Percentiles rank a stretch among this genome's conserved stretches.
Evolutionary conservation across 64 coral and sea anemone genomes (phyloP).

Genomic region (Stichodactyla helianthus): DNA sequence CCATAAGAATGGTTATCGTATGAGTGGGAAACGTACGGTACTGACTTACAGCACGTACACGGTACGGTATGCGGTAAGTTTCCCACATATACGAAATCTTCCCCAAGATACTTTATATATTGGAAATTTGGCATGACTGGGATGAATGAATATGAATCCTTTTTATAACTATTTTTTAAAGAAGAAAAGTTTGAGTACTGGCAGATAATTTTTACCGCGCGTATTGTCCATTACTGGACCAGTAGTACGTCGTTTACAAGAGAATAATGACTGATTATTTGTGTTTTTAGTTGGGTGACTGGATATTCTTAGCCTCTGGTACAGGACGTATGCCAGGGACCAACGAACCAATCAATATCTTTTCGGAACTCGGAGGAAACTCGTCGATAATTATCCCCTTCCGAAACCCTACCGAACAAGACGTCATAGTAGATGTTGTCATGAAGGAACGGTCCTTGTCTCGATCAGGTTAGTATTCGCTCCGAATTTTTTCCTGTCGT

Average conservation of each 20-base stretch:
- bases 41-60: too few relatives aligned
- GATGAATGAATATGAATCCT: too few relatives aligned
- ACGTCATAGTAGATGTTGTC: constrained; percentile 75
- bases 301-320: constrained; percentile 81
- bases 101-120: too few relatives aligned
- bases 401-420: constrained; percentile 84
- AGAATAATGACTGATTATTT: not conserved
- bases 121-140: too few relatives aligned
- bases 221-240: too few relatives aligned
- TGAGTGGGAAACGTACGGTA: too few relatives aligned
- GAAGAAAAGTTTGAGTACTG: too few relatives aligned
- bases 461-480: constrained; percentile 43
- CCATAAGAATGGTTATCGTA: too few relatives aligned
- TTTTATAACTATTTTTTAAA: too few relatives aligned
- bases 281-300: constrained; percentile 67
- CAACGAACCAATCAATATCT: constrained; percentile 77
- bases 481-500: not conserved
- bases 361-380: constrained; percentile 79
- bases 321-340: constrained; percentile 83
- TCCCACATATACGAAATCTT: too few relatives aligned
- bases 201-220: too few relatives aligned
- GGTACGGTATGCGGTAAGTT: too few relatives aligned
- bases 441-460: constrained; percentile 77
- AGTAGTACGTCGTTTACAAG: not conserved
- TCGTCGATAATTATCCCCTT: constrained; percentile 91